Conservation (phyloP, 2,113 vertebrate species). For the Sander vitreus region DNA sequence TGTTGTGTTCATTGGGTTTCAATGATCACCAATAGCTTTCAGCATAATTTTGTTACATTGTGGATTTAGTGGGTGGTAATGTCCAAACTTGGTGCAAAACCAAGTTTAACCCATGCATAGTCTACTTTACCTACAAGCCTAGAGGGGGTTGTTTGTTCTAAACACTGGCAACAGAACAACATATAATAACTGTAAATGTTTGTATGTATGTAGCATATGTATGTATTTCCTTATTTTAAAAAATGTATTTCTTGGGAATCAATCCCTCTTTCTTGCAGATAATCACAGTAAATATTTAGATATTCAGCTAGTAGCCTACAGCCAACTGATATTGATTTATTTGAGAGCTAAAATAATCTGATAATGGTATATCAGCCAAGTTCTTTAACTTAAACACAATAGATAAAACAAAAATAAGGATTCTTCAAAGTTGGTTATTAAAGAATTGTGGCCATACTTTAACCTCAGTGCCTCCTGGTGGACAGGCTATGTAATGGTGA, state of each 20-base stretch:
- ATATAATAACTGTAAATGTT: not conserved
- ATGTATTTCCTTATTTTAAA: not conserved
- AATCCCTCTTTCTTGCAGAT: not conserved
- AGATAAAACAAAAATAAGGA: not conserved
- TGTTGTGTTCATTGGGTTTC: not conserved
- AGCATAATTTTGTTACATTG: not conserved
- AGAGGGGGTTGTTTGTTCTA: not conserved
- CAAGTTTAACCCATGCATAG: not conserved
- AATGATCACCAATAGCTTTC: slow-evolving; percentile 13
- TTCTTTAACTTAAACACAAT: not conserved
- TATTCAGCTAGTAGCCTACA: not conserved
- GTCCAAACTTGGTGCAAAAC: not conserved
- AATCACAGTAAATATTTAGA: slow-evolving; percentile 6
- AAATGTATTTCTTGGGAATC: not conserved
- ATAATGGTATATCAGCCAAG: not conserved
- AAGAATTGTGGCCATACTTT: not conserved
- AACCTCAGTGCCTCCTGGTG: slow-evolving; percentile 34
- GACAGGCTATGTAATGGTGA: not conserved
- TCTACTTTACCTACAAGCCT: not conserved
- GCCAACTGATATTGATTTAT: not conserved
- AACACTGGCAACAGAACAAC: not conserved
- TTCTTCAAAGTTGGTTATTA: not conserved
- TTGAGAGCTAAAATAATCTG: not conserved
- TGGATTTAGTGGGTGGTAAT: not conserved
- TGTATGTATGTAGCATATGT: not conserved